Conservation (phyloP, 35 echinoderm and acorn worm genomes). For the Heliocidaris tuberculata region DNA sequence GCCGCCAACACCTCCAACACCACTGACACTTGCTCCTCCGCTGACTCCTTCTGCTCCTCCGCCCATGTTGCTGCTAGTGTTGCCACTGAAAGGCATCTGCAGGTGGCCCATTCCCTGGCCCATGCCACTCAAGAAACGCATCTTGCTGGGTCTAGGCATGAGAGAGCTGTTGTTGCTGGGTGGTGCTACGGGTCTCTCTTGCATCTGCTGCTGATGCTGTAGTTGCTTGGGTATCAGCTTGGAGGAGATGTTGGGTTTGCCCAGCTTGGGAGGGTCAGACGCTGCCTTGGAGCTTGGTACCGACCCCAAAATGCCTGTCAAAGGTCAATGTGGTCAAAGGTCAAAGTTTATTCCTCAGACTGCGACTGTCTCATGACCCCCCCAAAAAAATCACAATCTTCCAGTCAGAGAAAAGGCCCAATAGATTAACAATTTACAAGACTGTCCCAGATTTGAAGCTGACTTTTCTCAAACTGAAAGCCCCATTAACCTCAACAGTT, state of each 20-base stretch:
- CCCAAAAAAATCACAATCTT: too few species aligned
- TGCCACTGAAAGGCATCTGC: neutral
- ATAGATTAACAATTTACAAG: too few species aligned
- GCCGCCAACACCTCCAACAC: neutral
- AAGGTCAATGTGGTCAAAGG: neutral
- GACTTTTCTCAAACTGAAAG: too few species aligned
- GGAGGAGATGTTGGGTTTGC: neutral
- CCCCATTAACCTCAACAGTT: too few species aligned
- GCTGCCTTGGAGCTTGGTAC: slow-evolving; percentile 31
- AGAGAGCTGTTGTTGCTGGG: neutral
- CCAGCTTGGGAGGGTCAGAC: neutral
- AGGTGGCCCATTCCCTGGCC: neutral
- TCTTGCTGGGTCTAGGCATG: slow-evolving; percentile 16
- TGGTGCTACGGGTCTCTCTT: neutral
- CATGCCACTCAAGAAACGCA: neutral
- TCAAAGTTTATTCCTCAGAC: too few species aligned
- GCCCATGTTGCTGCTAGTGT: neutral
- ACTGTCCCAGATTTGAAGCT: too few species aligned
- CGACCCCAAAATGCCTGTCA: slow-evolving; percentile 23
- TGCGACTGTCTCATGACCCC: too few species aligned
- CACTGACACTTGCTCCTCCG: neutral
- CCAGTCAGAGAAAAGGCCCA: too few species aligned
- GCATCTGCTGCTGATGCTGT: neutral
- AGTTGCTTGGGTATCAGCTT: neutral
- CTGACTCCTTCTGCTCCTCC: neutral